Percentiles rank a stretch among this genome's conserved stretches.
Evolutionary conservation across 2,113 vertebrate genomes (phyloP).

Genomic region (Mesoclemmys tuberculata): DNA sequence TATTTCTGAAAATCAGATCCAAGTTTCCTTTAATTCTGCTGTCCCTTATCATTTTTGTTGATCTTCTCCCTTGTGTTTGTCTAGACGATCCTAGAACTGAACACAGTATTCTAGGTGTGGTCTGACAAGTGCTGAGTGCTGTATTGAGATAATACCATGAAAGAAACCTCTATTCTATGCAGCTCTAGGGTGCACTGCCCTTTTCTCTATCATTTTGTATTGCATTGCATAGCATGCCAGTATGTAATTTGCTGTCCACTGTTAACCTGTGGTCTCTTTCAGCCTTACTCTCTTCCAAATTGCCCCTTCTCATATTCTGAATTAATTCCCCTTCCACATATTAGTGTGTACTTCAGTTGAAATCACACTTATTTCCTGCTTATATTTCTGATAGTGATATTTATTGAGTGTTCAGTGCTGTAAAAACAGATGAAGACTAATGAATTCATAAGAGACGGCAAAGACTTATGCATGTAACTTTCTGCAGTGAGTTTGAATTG

Average conservation of each 20-base stretch:
- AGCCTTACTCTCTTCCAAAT: not conserved
- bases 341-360: not conserved
- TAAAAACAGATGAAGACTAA: not conserved
- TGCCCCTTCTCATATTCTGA: not conserved
- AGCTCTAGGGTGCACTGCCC: not conserved
- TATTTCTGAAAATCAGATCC: not conserved
- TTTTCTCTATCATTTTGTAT: not conserved
- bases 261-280: not conserved
- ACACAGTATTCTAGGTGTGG: not conserved
- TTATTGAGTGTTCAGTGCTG: not conserved
- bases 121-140: not conserved
- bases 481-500: not conserved
- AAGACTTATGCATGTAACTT: not conserved
- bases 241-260: not conserved
- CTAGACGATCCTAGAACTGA: not conserved
- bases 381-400: not conserved
- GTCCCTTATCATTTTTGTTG: not conserved
- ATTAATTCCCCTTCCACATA: not conserved
- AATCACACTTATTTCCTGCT: not conserved
- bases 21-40: slow-evolving; percentile 21
- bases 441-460: not conserved
- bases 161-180: not conserved
- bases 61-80: slow-evolving; percentile 19
- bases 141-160: not conserved
- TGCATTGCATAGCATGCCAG: too few relatives aligned